Evolutionary conservation across 2,888 invertebrate genomes (phyloP).

Genomic region (Zygaena filipendulae): DNA sequence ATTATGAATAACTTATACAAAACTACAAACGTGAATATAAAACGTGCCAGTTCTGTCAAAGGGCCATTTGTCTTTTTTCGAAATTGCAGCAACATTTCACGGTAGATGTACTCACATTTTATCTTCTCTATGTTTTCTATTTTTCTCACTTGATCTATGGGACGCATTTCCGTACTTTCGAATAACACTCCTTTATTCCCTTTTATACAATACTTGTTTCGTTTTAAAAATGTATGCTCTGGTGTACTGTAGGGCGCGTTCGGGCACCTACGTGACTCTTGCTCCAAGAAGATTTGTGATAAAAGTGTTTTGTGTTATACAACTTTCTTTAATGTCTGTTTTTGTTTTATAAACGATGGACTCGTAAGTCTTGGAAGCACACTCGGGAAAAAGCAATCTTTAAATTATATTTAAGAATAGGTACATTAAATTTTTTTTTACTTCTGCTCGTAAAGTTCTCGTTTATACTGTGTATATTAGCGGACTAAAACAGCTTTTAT

Average conservation of each 20-base stretch:
- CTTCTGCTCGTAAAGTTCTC: too few species aligned
- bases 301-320: too few species aligned
- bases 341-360: too few species aligned
- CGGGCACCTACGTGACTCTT: too few species aligned
- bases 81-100: constrained; percentile 57
- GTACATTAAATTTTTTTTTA: too few species aligned
- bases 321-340: too few species aligned
- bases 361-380: too few species aligned
- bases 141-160: constrained; percentile 60
- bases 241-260: constrained; percentile 8
- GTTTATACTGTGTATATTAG: too few species aligned
- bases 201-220: constrained; percentile 54
- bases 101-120: constrained; percentile 54
- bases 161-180: constrained; percentile 64
- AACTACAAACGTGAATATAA: constrained; percentile 31
- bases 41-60: constrained; percentile 39
- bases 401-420: too few species aligned
- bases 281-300: too few species aligned
- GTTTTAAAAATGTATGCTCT: constrained; percentile 61
- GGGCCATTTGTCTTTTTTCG: constrained; percentile 48
- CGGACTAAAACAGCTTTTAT: too few species aligned
- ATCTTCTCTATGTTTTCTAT: constrained; percentile 60
- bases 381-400: too few species aligned
- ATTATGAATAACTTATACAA: background rate
- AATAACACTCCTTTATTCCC: constrained; percentile 56